A percentile compares a stretch with the other conserved stretches of the same genome.
Evolutionary conservation across 2,113 vertebrate genomes (phyloP).

Genomic region (Phainopepla nitens): DNA sequence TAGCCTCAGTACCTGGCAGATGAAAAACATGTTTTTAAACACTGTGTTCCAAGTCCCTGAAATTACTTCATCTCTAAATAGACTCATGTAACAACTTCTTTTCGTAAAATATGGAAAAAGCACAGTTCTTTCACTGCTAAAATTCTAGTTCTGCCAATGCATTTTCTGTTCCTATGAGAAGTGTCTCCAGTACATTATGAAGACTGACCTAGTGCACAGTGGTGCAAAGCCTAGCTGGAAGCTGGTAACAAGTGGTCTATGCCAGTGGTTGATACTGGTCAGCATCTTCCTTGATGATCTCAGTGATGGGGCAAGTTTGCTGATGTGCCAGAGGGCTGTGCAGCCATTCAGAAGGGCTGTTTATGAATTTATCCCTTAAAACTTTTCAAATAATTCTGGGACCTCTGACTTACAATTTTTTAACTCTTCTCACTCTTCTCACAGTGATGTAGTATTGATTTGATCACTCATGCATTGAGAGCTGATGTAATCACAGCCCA

Average conservation of each 20-base stretch:
- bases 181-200: not conserved
- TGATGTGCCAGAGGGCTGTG: not conserved
- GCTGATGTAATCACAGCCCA: not conserved
- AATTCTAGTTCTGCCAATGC: not conserved
- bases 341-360: not conserved
- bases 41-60: not conserved
- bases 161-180: not conserved
- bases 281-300: not conserved
- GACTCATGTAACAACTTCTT: not conserved
- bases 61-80: not conserved
- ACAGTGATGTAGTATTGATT: not conserved
- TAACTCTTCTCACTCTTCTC: not conserved
- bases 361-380: not conserved
- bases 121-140: not conserved
- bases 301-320: not conserved
- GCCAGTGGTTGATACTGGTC: not conserved
- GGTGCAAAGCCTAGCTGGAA: not conserved
- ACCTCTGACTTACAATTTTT: not conserved
- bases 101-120: not conserved
- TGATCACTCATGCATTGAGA: not conserved
- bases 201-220: not conserved
- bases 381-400: not conserved
- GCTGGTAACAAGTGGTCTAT: not conserved
- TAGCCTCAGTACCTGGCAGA: not conserved
- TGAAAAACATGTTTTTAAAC: slow-evolving; percentile 34